A percentile compares a stretch with the other conserved stretches of the same genome.
phyloP scores from a whole-genome alignment of 2,113 vertebrate species.

The Lynx canadensis region DNA sequence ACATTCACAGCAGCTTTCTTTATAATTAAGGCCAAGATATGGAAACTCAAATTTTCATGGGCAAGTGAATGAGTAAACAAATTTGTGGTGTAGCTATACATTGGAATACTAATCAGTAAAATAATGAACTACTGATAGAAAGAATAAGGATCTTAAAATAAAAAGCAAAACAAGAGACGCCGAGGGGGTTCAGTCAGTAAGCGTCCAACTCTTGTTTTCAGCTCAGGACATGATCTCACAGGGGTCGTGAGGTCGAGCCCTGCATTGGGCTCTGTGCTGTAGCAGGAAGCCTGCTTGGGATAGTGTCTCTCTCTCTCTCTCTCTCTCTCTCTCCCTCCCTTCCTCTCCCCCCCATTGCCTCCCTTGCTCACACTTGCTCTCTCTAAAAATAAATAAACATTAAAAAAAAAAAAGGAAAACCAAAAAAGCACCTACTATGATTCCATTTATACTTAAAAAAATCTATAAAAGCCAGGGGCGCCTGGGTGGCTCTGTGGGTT shows the following conservation, averaged over 20 bases:
- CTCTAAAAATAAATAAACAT: no score
- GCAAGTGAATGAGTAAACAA: background rate
- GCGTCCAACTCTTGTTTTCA: no score
- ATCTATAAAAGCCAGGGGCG: background rate
- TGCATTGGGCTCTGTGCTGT: no score
- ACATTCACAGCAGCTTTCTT: background rate
- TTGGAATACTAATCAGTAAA: background rate
- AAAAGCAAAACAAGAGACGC: background rate
- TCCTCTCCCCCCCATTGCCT: no score
- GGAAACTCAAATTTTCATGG: background rate
- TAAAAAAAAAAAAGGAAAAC: no score
- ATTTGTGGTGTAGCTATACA: background rate
- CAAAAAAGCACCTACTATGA: background rate
- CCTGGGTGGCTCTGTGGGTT: background rate
- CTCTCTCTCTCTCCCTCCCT: no score
- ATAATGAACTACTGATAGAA: background rate
- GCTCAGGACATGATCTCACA: no score
- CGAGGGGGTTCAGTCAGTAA: no score
- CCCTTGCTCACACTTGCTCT: no score
- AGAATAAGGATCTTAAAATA: background rate
- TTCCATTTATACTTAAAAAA: background rate
- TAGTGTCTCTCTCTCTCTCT: no score
- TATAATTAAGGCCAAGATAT: background rate
- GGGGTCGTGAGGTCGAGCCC: no score
- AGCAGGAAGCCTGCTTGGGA: no score